Conservation (phyloP, 2,888 invertebrate genomes). For the Brassicogethes aeneus region DNA sequence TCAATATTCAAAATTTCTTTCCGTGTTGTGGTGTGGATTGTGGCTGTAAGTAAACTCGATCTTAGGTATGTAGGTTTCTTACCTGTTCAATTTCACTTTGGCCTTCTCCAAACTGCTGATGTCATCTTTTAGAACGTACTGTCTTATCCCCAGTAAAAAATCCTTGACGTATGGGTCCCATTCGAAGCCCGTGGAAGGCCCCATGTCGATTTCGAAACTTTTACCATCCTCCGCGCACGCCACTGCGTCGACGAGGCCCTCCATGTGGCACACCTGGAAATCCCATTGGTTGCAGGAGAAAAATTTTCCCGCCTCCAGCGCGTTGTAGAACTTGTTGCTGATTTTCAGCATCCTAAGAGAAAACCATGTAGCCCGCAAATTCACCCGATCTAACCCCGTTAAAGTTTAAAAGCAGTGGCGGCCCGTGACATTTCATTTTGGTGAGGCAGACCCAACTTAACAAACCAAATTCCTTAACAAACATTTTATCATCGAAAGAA, state of each 20-base stretch:
- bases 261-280: constrained; percentile 58
- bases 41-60: background rate
- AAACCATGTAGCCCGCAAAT: no score
- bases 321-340: constrained; percentile 69
- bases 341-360: constrained; percentile 70
- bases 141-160: constrained; percentile 77
- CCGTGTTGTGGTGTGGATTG: background rate
- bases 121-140: constrained; percentile 72
- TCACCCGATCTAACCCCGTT: no score
- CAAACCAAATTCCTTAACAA: no score
- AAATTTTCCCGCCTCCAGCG: constrained; percentile 71
- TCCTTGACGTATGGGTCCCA: constrained; percentile 75
- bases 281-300: constrained; percentile 82
- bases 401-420: no score
- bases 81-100: constrained; percentile 58
- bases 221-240: constrained; percentile 45
- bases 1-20: no score
- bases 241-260: constrained; percentile 48
- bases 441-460: no score
- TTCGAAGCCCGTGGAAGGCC: constrained; percentile 46
- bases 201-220: constrained; percentile 58
- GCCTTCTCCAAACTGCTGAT: constrained; percentile 55
- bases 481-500: no score
- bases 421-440: no score
- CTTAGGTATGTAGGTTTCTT: constrained; percentile 16